Conservation (phyloP, 2,888 invertebrate species). For the Mermis nigrescens region DNA sequence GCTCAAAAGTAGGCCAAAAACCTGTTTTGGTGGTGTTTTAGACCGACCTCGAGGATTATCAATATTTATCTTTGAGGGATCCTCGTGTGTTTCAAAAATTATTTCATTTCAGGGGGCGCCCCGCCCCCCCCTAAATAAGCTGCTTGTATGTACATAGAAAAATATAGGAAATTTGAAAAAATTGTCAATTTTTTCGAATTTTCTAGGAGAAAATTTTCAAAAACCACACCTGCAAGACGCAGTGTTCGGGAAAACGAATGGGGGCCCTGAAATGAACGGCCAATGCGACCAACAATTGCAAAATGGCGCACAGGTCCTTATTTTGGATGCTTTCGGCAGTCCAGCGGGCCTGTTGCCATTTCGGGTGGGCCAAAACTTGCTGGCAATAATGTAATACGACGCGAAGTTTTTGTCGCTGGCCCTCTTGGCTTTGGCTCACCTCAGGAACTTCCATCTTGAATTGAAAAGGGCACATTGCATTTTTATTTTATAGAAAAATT, state of each 20-base stretch:
- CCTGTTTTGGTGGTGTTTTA: too few relatives aligned
- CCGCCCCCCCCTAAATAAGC: too few relatives aligned
- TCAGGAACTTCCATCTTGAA: constrained; percentile 84
- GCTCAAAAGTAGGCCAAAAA: too few relatives aligned
- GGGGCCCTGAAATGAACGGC: constrained; percentile 84
- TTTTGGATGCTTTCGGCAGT: constrained; percentile 87
- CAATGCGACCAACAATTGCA: constrained; percentile 75
- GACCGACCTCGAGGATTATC: too few relatives aligned
- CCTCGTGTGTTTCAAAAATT: too few relatives aligned
- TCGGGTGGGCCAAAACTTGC: constrained; percentile 43
- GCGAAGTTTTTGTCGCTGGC: constrained; percentile 77
- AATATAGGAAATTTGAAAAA: too few relatives aligned
- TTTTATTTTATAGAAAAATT: not conserved
- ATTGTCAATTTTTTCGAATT: too few relatives aligned
- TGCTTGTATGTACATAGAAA: too few relatives aligned
- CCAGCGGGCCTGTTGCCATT: constrained; percentile 67
- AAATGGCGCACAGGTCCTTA: constrained; percentile 82
- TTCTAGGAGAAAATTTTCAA: too few relatives aligned
- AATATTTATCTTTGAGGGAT: too few relatives aligned
- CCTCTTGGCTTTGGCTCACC: constrained; percentile 92
- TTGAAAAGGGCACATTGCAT: not conserved
- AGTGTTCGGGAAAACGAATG: constrained; percentile 82
- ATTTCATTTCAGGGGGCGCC: too few relatives aligned
- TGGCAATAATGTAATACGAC: constrained; percentile 73
- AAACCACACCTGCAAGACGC: constrained; percentile 32